Evolutionary conservation across 2,888 invertebrate genomes (phyloP), one percentile per base, ranked within the genome.

Genomic region (Trisateles emortualis): DNA sequence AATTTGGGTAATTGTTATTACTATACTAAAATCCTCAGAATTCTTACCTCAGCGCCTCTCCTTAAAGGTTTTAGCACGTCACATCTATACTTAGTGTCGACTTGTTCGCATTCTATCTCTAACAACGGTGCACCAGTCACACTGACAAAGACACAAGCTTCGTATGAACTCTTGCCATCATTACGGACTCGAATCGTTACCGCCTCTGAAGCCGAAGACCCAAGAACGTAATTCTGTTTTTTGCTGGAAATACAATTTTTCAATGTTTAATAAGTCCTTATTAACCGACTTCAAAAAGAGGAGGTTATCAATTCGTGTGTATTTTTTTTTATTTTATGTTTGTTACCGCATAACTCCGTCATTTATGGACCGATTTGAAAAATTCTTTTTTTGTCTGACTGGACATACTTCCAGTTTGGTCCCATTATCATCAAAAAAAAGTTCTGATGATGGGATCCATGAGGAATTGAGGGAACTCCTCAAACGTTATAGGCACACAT

Each of bases 131-230:
- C 79, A 0, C 86, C 87, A 0, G 16, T 50, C 14, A 86, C 57
- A 1, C 13, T 40, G 3, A 86, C 39, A 52, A 64, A 47, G 0
- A 81, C 72, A 36, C 84, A 84, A 0, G 78, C 69, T 0, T 64
- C 69, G 39, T 76, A 77, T 0, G 82, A 74, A 6, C 54, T 70
- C 13, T 64, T 68, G 0, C 90, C 88, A 0, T 54, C 40, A 42
- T 90, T 90, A 0, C 11, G 35, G 0, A 88, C 73, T 0, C 24
- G 11, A 5, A 86, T 48, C 0, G 51, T 70, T 2, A 78, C 62
- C 0, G 53, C 75, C 29, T 83, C 78, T 0, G 50, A 49, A 1
- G 52, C 33, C 2, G 76, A 66, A 0, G 79, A 79, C 0, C 84
- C 83, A 0, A 85, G 55, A 0, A 59, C 5, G 24, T 85, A 86